phyloP scores from a whole-genome alignment of 2,797 vertebrate species.

The Lepus oiostolus region DNA sequence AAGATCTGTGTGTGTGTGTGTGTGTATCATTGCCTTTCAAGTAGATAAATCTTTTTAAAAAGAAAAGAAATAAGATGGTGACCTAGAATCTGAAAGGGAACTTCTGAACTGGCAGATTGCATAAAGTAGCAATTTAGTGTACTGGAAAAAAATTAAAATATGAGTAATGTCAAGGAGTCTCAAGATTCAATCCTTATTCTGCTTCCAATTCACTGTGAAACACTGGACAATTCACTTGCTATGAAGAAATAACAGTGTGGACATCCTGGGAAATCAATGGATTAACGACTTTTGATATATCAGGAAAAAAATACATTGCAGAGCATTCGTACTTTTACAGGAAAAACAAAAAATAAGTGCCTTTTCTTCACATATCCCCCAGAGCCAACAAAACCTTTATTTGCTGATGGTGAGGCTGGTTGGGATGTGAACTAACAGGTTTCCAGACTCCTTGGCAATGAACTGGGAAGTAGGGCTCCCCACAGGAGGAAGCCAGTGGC shows the following conservation, averaged over 20 bases:
- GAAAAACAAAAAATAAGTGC: background rate
- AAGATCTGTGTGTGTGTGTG: too few species aligned
- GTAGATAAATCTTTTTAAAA: too few species aligned
- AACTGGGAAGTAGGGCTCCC: background rate
- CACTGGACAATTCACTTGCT: background rate
- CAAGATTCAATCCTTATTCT: background rate
- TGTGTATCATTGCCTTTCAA: too few species aligned
- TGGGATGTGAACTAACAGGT: background rate
- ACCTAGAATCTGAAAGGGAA: background rate
- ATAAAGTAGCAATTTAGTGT: background rate
- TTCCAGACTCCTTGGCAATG: background rate
- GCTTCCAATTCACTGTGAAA: background rate
- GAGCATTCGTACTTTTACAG: slow-evolving; percentile 33
- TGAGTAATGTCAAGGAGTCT: background rate
- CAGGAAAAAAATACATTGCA: background rate
- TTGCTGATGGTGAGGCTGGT: background rate
- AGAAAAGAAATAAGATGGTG: background rate
- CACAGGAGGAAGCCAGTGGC: background rate
- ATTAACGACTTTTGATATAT: slow-evolving; percentile 11
- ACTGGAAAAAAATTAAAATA: background rate
- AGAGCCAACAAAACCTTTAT: background rate
- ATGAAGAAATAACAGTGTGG: background rate
- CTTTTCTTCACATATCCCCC: slow-evolving; percentile 2
- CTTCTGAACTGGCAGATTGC: background rate
- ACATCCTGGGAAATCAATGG: background rate